phyloP scores from a whole-genome alignment of 2,113 vertebrate species.

The Gulo gulo region DNA sequence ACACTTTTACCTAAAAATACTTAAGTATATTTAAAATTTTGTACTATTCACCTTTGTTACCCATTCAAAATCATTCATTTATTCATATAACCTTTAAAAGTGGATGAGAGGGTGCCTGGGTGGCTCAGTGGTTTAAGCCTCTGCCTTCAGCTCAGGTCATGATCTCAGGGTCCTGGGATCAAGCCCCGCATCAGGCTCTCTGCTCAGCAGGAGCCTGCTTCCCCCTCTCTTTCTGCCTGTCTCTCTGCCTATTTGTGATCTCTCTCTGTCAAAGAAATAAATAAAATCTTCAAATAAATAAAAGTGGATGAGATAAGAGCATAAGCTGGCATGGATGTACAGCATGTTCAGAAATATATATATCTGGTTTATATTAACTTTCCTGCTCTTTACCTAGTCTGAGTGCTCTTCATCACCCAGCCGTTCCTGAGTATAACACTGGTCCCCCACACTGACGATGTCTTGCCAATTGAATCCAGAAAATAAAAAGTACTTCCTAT shows the following conservation, averaged over 20 bases:
- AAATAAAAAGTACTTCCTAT: not conserved
- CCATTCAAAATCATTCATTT: not conserved
- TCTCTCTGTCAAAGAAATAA: too few species aligned
- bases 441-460: too few species aligned
- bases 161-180: too few species aligned
- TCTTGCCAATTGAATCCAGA: not conserved
- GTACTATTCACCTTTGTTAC: not conserved
- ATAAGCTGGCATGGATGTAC: not conserved
- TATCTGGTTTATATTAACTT: not conserved
- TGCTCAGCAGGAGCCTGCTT: too few species aligned
- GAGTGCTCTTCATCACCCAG: not conserved
- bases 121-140: too few species aligned
- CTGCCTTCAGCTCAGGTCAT: too few species aligned
- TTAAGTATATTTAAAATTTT: not conserved
- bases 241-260: too few species aligned
- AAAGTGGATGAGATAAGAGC: not conserved
- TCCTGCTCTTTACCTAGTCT: not conserved
- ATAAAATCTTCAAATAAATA: not conserved
- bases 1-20: not conserved
- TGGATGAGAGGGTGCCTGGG: not conserved
- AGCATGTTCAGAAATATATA: not conserved
- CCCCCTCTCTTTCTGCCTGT: too few species aligned
- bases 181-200: rapidly evolving
- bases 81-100: not conserved
- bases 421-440: not conserved